These are phyloP conservation scores for Drosophila cracens DNA, from an alignment of 2,888 invertebrate genomes.

Conservation along the genomic window DNA sequence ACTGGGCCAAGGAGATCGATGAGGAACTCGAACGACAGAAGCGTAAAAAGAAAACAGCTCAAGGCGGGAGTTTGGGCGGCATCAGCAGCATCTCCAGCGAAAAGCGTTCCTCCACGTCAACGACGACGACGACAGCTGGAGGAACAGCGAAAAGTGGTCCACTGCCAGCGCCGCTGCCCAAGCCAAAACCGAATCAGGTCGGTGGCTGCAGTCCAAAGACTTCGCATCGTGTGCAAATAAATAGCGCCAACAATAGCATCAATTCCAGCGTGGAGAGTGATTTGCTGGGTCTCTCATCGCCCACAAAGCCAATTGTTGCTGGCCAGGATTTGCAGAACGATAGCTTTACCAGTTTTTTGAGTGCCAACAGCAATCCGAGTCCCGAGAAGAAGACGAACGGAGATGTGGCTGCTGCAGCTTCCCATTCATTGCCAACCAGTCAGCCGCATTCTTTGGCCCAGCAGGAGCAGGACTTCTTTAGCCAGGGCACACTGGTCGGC, in stretches of 20 bases:
- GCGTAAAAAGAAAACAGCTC: conserved; percentile 91
- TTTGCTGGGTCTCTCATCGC: conserved; percentile 84
- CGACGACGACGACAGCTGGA: conserved; percentile 33
- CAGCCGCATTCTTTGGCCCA: conserved; percentile 86
- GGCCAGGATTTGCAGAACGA: conserved; percentile 84
- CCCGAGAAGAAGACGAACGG: conserved; percentile 64
- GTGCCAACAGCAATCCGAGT: conserved; percentile 79
- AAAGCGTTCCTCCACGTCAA: conserved; percentile 47
- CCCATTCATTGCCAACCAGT: conserved; percentile 47
- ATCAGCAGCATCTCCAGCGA: conserved; percentile 60
- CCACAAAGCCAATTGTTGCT: conserved; percentile 85
- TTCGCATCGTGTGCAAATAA: conserved; percentile 63
- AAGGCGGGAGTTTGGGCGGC: conserved; percentile 80
- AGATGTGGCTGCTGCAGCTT: conserved; percentile 43
- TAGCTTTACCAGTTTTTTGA: conserved; percentile 83
- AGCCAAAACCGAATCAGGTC: conserved; percentile 83
- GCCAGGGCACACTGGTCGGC: conserved; percentile 88
- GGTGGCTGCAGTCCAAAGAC: conserved; percentile 85
- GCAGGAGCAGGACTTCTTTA: conserved; percentile 95
- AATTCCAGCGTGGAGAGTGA: conserved; percentile 76
- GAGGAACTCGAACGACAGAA: conserved; percentile 93
- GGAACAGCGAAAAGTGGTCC: conserved; percentile 60
- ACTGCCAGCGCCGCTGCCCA: conserved; percentile 83
- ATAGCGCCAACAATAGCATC: conserved; percentile 53
- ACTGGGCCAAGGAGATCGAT: conserved; percentile 95